Base-by-base conservation (phyloP, 2,113 vertebrate genomes). In the Micromys minutus region DNA sequence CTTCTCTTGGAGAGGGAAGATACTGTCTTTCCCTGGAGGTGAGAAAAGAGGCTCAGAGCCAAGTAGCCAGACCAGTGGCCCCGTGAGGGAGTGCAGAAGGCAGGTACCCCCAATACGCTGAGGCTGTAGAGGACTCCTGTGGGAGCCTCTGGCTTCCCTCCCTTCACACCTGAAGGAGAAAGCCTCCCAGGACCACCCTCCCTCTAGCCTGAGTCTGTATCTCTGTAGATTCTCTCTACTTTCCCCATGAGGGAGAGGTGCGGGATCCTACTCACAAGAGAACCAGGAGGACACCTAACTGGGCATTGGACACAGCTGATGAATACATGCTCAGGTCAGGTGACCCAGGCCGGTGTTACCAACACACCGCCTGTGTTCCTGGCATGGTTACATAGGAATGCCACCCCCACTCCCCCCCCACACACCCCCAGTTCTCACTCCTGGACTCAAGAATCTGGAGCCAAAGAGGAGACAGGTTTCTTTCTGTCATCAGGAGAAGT, bases 61-160 rank as follows among this genome's bases (percentile, higher is more conserved):
- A 6, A 3, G 81, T 0, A 8, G 42, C 63, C 0, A 0, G 39
- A 26, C 39, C 12, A 2, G 63, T 15, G 76, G 21, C 36, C 15
- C 0, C 0, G 50, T 0, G 13, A 52, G 24, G 9, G 74, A 57
- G 31, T 1, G 45, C 15, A 0, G n/a, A 63, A 63, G 29, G 69
- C 63, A 4, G 45, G 34, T 59, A 19, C 19, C 55, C 22, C 61
- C 36, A 34, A 15, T 3, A 11, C 19, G 63, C 77, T 26, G 69
- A 36, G 34, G 36, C 16, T 0, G 34, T 50, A 12, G 13, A 72
- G 3, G 29, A 0, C n/a, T 21, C 71, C 55, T 59, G 65, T 34
- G 24, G 31, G 89, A 92, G 15, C 31, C 61, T 63, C 7, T 0
- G 67, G 7, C 5, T 34, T 57, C 22, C 4, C 0, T 52, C 76